Evolutionary conservation across 2,113 vertebrate genomes (phyloP), one percentile per base, ranked within the genome.

Genomic region (Bostrychus sinensis): DNA sequence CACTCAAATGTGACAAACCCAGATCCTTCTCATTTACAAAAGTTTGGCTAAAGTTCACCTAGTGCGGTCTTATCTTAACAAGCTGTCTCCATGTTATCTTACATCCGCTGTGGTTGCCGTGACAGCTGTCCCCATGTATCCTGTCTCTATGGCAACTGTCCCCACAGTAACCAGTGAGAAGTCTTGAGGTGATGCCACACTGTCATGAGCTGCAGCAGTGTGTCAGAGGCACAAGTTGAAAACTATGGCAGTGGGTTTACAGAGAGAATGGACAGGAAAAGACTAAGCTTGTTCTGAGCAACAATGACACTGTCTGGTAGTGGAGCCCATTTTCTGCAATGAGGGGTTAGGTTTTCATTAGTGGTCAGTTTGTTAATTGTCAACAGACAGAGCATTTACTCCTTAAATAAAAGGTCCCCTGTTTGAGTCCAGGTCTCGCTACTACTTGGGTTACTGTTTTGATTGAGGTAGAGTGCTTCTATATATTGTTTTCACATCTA

Each of bases 111-210:
- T 26, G 71, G 46, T 41, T 30, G 43, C 81, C 67, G 65, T 68
- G 73, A 70, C 73, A 72, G 79, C 76, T 56, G 64, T 30, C 56
- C 57, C 72, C 20, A 43, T 76, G 56, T 46, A n/a, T 39, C 25
- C 57, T 7, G 59, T 45, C 71, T 73, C 69, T 46, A 61, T 69
- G 37, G 60, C 30, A 62, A 72, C 72, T 41, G 69, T 68, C 46
- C 4, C 79, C 65, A 54, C 38, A 39, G 58, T 4, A 45, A 77
- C 70, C 13, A 50, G 51, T 9, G 17, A 17, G 9, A 61, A 12
- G 19, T 34, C 19, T 48, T 19, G 34, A 55, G 39, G 38, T 34
- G 62, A 66, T 62, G 58, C 11, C 43, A 50, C 17, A 23, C 7
- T 55, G 28, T 71, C 55, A 65, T 4, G 23, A 57, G 56, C 11